Evolutionary conservation across 2,113 vertebrate species (phyloP).

Genomic region (Alces alces): DNA sequence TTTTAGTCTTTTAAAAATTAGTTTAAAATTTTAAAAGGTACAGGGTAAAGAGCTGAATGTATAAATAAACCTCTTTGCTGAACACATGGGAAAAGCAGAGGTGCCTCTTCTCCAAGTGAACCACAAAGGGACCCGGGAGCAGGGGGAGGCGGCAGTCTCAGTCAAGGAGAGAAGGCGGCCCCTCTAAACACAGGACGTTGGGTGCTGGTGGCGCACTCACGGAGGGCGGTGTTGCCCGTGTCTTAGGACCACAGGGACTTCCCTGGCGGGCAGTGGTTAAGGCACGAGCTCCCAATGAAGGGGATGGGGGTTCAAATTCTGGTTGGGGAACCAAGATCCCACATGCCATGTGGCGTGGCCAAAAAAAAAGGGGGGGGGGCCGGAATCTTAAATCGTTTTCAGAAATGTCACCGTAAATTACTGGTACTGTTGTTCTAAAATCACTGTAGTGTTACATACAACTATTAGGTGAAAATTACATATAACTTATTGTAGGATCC

Average conservation of each 20-base stretch:
- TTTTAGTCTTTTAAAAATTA: not conserved
- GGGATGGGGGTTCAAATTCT: not conserved
- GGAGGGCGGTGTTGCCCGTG: not conserved
- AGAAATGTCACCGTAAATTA: not conserved
- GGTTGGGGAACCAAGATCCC: not conserved
- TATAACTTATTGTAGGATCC: not conserved
- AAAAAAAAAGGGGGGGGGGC: not conserved
- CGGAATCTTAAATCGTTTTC: not conserved
- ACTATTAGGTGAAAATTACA: not conserved
- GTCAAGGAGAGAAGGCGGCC: not conserved
- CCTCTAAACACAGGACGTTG: fast-evolving
- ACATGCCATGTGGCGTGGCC: not conserved
- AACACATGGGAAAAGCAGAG: not conserved
- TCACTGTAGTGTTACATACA: fast-evolving
- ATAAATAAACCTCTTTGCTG: not conserved
- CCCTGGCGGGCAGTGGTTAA: not conserved
- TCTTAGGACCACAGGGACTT: no score
- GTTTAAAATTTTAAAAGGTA: not conserved
- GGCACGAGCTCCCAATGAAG: not conserved
- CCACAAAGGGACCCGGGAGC: not conserved
- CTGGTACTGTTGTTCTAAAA: no score
- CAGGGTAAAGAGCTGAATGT: not conserved
- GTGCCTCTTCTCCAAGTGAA: not conserved
- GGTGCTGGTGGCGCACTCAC: not conserved
- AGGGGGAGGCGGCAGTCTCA: not conserved